A percentile compares a stretch with the other conserved stretches of the same genome.
phyloP scores from a whole-genome alignment of 2,888 invertebrate species.

The Amaurobius ferox region DNA sequence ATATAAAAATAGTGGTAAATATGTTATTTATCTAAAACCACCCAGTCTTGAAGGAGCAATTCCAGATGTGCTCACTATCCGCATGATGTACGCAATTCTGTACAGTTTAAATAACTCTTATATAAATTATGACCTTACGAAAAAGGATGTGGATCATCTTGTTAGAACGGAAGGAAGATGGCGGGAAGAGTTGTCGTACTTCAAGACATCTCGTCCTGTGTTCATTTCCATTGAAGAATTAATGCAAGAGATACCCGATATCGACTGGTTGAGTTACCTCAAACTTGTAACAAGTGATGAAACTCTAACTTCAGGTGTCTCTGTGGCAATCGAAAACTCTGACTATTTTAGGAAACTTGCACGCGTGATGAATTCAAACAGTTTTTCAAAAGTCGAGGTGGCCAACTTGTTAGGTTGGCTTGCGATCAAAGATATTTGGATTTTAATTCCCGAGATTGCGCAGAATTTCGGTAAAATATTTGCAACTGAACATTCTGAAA shows the following conservation, averaged over 20 bases:
- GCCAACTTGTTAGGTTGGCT: slow-evolving; percentile 62
- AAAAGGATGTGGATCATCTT: neutral
- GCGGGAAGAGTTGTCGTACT: neutral
- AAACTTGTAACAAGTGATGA: slow-evolving; percentile 30
- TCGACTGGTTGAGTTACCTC: slow-evolving; percentile 36
- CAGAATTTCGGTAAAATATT: no score
- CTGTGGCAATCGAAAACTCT: slow-evolving; percentile 32
- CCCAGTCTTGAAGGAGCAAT: slow-evolving; percentile 11
- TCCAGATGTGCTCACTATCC: neutral
- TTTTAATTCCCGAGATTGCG: slow-evolving; percentile 25
- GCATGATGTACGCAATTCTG: slow-evolving; percentile 22
- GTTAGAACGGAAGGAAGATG: slow-evolving; percentile 12
- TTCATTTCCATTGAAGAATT: slow-evolving; percentile 34
- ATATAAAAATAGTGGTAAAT: slow-evolving; percentile 30
- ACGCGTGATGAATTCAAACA: neutral
- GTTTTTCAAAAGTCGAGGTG: slow-evolving; percentile 26
- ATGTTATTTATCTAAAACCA: slow-evolving; percentile 36
- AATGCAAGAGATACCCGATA: slow-evolving; percentile 10
- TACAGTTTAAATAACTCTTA: neutral
- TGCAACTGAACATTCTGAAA: no score
- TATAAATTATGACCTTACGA: neutral
- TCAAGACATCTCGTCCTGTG: neutral
- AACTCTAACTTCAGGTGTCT: slow-evolving; percentile 9
- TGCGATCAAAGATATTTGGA: slow-evolving; percentile 28
- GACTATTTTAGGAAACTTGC: slow-evolving; percentile 21